phyloP scores from a whole-genome alignment of 2,113 vertebrate genomes.

The Pituophis catenifer region DNA sequence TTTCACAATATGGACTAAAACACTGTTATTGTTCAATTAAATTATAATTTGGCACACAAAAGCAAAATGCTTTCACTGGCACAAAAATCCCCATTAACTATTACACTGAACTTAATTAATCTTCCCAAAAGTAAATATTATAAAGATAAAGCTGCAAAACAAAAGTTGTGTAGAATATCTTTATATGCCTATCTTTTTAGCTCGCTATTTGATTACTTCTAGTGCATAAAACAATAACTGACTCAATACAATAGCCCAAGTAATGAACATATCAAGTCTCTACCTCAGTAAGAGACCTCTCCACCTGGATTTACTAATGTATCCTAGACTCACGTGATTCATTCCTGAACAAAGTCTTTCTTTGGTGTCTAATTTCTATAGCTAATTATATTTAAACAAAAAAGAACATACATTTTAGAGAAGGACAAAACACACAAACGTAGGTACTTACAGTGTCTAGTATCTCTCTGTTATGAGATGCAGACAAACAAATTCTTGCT shows the following conservation, averaged over 20 bases:
- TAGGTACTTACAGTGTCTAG: constrained; percentile 84
- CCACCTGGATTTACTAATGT: not conserved
- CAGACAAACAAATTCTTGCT: constrained; percentile 93
- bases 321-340: not conserved
- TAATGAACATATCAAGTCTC: not conserved
- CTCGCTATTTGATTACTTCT: not conserved
- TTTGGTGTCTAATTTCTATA: not conserved
- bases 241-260: not conserved
- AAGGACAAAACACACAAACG: not conserved
- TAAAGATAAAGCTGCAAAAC: not conserved
- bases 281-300: not conserved
- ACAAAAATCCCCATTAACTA: not conserved
- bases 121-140: not conserved
- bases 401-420: not conserved
- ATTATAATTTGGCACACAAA: not conserved
- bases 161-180: not conserved
- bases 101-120: not conserved
- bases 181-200: not conserved
- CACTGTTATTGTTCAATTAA: not conserved
- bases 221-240: not conserved
- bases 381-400: not conserved
- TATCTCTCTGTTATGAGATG: constrained; percentile 91
- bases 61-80: not conserved
- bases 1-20: not conserved
- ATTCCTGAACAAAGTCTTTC: not conserved